Base-by-base conservation (phyloP, 2,113 vertebrate genomes). In the cat (Felis catus) region DNA sequence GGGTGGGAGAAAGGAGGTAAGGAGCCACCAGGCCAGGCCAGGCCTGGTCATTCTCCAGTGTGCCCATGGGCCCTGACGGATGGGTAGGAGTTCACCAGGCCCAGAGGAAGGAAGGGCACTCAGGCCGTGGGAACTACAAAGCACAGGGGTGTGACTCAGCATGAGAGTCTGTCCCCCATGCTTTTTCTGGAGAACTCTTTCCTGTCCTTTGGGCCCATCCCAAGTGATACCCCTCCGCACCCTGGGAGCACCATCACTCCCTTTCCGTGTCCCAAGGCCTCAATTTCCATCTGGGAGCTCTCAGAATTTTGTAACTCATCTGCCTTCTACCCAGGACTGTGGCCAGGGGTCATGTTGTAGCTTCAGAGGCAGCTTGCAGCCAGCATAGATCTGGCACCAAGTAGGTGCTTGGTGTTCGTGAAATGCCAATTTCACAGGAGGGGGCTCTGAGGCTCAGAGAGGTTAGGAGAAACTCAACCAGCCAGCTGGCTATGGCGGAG, bases 31-130 rank as follows among this genome's bases (percentile, higher is more conserved):
- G n/a, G 76, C 25, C 33, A 25, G 66, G 36, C 61, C 45, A 36
- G 91, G 70, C 41, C 76, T 87, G 80, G 31, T 70, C 33, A n/a
- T 68, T 25, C 45, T 41, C 7, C 16, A 29, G 25, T 41, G 41
- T 90, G 91, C 63, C 95, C 85, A 39, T 18, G 91, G 97, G 92
- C 91, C 45, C 70, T 70, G 92, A 84, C 4, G 19, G 87, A 18
- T 82, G 70, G 14, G 27, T 95, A 95, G 94, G 92, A 95, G 94
- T 79, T 94, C 36, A 25, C 73, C 23, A 48, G 74, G 39, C 83
- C 73, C 51, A 83, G 63, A 91, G 90, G 63, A 80, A 93, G 51
- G 45, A 83, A 89, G 65, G 89, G 36, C 33, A 4, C 84, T 86
- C 10, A 27, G 70, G 73, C 83, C 58, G 19, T 48, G 84, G 66